Evolutionary conservation across 1,140 invertebrate species (phyloP).

Genomic region (Nixonia krombeini): DNA sequence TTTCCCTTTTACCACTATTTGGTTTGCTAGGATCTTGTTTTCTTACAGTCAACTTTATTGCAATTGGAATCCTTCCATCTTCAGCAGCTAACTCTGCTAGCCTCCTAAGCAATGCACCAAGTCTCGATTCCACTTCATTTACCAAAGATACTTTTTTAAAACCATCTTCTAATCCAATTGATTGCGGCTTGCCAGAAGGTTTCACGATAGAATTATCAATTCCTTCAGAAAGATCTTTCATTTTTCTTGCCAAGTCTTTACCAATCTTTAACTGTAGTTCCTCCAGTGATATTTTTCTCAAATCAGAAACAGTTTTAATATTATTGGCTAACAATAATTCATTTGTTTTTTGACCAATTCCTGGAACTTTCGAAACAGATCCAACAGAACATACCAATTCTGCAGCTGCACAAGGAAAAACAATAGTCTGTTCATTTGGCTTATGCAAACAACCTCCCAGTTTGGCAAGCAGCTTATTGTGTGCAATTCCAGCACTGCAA

Average conservation of each 20-base stretch:
- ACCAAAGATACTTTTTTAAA: constrained; percentile 79
- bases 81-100: constrained; percentile 79
- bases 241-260: constrained; percentile 76
- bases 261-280: constrained; percentile 75
- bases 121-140: constrained; percentile 79
- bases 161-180: constrained; percentile 83
- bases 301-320: constrained; percentile 76
- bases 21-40: constrained; percentile 76
- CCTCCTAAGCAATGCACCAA: constrained; percentile 77
- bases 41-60: constrained; percentile 80
- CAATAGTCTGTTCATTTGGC: constrained; percentile 85
- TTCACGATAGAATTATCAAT: constrained; percentile 80
- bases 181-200: constrained; percentile 78
- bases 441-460: constrained; percentile 81
- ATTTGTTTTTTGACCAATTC: constrained; percentile 79
- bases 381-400: constrained; percentile 77
- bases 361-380: constrained; percentile 77
- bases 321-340: constrained; percentile 75
- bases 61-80: constrained; percentile 82
- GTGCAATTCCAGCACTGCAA: constrained; percentile 84
- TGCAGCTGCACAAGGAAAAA: constrained; percentile 78
- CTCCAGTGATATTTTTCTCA: constrained; percentile 72
- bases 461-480: constrained; percentile 89
- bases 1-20: constrained; percentile 78
- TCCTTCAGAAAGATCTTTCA: constrained; percentile 80